These are phyloP conservation scores for Onthophagus taurus DNA, from an alignment of 1,140 invertebrate species.

Conservation along the genomic window DNA sequence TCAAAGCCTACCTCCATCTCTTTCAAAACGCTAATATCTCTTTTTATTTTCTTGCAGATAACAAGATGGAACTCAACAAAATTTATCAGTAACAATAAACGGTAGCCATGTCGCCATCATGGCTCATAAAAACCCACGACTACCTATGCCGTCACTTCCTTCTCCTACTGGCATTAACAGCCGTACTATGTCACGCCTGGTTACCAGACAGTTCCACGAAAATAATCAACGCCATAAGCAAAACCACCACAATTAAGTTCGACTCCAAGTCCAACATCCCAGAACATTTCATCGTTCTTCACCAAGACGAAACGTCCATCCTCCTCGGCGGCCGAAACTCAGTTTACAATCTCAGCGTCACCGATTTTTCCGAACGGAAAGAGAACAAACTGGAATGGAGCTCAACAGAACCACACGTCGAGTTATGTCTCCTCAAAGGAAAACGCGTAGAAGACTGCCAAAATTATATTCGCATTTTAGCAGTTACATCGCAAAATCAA, in stretches of 20 bases:
- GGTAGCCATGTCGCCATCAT: conserved; percentile 6
- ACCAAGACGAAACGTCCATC: conserved; percentile 41
- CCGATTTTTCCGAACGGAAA: conserved; percentile 52
- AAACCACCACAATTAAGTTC: conserved; percentile 31
- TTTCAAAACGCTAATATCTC: too few species aligned
- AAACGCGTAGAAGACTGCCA: conserved; percentile 87
- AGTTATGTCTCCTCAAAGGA: conserved; percentile 80
- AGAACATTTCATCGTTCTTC: conserved; percentile 44
- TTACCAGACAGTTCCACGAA: conserved; percentile 33
- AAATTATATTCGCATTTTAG: conserved; percentile 89
- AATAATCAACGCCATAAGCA: conserved; percentile 28
- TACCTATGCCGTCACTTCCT: too few species aligned
- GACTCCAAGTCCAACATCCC: conserved; percentile 28
- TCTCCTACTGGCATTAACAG: too few species aligned
- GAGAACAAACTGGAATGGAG: conserved; percentile 62
- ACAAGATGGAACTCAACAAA: too few species aligned
- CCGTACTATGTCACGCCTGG: conserved; percentile 21
- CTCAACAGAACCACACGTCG: conserved; percentile 68
- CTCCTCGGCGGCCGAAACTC: conserved; percentile 55
- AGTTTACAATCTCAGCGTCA: conserved; percentile 71
- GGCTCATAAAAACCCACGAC: background rate
- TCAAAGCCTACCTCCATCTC: too few species aligned
- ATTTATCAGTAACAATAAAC: too few species aligned
- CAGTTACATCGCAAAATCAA: conserved; percentile 56
- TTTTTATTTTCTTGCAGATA: too few species aligned